A percentile compares a stretch with the other conserved stretches of the same genome.
Conservation (phyloP, 2,888 invertebrate species). For the Tetragonula carbonaria region DNA sequence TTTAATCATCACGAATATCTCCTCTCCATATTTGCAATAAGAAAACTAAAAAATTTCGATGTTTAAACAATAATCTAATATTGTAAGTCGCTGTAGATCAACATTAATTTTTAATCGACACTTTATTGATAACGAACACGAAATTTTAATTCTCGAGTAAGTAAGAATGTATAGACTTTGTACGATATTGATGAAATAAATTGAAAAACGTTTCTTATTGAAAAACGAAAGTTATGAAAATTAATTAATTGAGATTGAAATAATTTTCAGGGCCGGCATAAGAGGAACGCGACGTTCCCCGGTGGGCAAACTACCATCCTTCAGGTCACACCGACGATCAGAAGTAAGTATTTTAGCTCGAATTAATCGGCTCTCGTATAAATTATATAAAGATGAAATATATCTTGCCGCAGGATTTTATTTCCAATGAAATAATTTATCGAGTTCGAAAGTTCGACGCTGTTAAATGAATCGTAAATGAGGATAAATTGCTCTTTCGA, state of each 20-base stretch:
- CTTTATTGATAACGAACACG: too few species aligned
- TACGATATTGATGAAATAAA: neutral
- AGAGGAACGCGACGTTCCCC: constrained; percentile 92
- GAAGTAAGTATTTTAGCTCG: constrained; percentile 85
- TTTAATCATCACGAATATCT: too few species aligned
- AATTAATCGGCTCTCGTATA: neutral
- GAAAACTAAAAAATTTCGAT: too few species aligned
- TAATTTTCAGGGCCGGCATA: constrained; percentile 88
- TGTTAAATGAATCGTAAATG: neutral
- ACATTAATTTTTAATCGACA: too few species aligned
- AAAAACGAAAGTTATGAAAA: neutral
- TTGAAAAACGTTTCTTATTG: neutral
- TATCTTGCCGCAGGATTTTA: neutral
- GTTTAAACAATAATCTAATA: too few species aligned
- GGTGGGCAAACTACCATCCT: constrained; percentile 89
- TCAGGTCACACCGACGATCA: constrained; percentile 86
- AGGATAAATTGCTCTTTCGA: neutral
- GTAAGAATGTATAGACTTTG: too few species aligned
- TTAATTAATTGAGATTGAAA: constrained; percentile 1
- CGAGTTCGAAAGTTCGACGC: neutral
- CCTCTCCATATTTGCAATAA: too few species aligned
- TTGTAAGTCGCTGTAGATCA: too few species aligned
- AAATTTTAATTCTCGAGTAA: too few species aligned
- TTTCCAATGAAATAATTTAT: neutral
- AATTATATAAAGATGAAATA: neutral